Percentiles rank a stretch among this genome's conserved stretches.
Evolutionary conservation across 2,888 invertebrate genomes (phyloP).

Genomic region (Flexamia atlantica): DNA sequence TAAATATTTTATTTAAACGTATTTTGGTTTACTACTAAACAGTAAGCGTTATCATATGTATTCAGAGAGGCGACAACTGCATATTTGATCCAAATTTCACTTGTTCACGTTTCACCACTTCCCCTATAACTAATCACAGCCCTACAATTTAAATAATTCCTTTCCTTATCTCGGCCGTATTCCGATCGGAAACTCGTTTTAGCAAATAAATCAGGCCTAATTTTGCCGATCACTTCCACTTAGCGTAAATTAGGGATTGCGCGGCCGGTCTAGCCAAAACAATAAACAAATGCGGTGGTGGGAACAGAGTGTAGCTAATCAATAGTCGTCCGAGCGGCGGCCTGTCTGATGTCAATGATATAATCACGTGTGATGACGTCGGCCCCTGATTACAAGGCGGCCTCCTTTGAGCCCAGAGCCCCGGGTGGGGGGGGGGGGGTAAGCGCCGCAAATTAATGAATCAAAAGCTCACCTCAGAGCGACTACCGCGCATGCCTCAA

Average conservation of each 20-base stretch:
- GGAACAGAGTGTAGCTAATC: constrained; percentile 40
- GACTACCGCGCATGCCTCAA: constrained; percentile 46
- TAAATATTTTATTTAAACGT: too few species aligned
- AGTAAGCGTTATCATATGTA: too few species aligned
- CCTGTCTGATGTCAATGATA: constrained; percentile 50
- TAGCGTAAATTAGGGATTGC: constrained; percentile 25
- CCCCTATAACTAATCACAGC: too few species aligned
- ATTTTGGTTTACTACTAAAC: too few species aligned
- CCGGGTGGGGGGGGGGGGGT: constrained; percentile 40
- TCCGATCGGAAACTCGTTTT: constrained; percentile 25
- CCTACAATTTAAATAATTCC: too few species aligned
- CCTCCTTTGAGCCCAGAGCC: constrained; percentile 43
- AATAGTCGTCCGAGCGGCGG: constrained; percentile 14
- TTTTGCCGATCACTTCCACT: constrained; percentile 38
- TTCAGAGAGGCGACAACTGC: too few species aligned
- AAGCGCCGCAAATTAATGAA: constrained; percentile 57
- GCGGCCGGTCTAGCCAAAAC: constrained; percentile 1
- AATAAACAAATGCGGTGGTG: constrained; percentile 35
- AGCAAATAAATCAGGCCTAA: constrained; percentile 26
- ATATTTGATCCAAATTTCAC: too few species aligned
- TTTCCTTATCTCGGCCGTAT: too few species aligned
- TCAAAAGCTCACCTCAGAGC: constrained; percentile 46
- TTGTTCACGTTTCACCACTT: too few species aligned
- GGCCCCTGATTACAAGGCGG: constrained; percentile 61
- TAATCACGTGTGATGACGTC: constrained; percentile 58